Percentiles rank a stretch among this genome's conserved stretches.
Conservation (phyloP, 1,140 invertebrate genomes). For the Oryctes rhinoceros region DNA sequence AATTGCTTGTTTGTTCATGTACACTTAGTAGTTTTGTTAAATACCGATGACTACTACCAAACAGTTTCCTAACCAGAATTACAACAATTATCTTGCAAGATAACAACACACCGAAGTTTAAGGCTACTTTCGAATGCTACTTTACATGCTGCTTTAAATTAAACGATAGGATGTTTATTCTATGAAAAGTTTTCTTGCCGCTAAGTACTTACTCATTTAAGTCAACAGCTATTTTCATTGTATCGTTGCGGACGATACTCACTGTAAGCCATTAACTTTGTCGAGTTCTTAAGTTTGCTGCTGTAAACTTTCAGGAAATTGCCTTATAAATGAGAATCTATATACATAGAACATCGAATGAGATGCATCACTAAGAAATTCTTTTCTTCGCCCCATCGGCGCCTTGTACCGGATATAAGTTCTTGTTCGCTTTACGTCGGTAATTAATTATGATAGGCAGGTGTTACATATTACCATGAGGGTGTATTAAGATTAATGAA, state of each 20-base stretch:
- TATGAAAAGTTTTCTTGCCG: not conserved
- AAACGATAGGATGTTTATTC: not conserved
- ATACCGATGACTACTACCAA: no score
- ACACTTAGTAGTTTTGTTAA: no score
- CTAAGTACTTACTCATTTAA: constrained; percentile 19
- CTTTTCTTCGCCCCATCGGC: not conserved
- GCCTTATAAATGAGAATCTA: constrained; percentile 17
- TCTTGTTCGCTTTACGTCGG: not conserved
- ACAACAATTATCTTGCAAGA: no score
- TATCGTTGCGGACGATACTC: not conserved
- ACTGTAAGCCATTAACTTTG: not conserved
- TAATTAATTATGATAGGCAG: constrained; percentile 3
- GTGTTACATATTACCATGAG: no score
- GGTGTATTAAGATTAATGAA: no score
- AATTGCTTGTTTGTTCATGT: no score
- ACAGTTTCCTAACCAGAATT: no score
- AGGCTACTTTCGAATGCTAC: not conserved
- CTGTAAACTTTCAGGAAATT: constrained; percentile 9
- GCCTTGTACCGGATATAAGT: not conserved
- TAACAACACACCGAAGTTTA: not conserved
- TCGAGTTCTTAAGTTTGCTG: not conserved
- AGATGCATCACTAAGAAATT: not conserved
- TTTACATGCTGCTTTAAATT: not conserved
- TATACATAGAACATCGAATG: not conserved
- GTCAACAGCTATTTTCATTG: constrained; percentile 2